Evolutionary conservation across 2,113 vertebrate genomes (phyloP), one percentile per base, ranked within the genome.

Genomic region (Neogale vison): DNA sequence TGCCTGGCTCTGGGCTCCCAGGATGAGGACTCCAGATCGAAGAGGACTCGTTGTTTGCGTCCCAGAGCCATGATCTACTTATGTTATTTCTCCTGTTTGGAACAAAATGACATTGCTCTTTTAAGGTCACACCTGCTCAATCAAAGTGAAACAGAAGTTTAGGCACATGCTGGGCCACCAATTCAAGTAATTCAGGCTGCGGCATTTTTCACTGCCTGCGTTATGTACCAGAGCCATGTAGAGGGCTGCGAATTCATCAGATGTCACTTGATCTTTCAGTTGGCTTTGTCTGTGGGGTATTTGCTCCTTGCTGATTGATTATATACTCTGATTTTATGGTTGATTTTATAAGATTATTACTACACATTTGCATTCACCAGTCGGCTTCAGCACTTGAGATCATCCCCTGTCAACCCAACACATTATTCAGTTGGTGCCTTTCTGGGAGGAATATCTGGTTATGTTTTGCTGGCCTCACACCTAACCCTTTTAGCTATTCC

Each of bases 31-130:
- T 57, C 71, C 45, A 63, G 91, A 85, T 12, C 34, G 34, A 84
- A 87, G 85, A 67, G n/a, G 20, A 74, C 50, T 72, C 15, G 69
- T 57, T 82, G 88, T 85, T 84, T 34, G 50, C 2, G 59, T 92
- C 47, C 69, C n/a, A 88, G n/a, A 91, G 6, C 47, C 77, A 69
- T 17, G 45, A 55, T 67, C n/a, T 45, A 45, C 47, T 91, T 31
- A 88, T 9, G 55, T 57, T 67, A 80, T 85, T 93, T 96, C 95
- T 92, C 76, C 85, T 23, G 24, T 72, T 94, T 42, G 90, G 77
- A 87, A 52, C 39, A 87, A 93, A 93, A 61, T 0, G 9, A 15
- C 31, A 21, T 67, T 76, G 63, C 50, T 89, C 76, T 92, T 95
- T 95, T 79, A 83, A 79, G 57, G 52, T 90, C n/a, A 90, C 42